Base-by-base conservation (phyloP, 2,797 vertebrate species). In the Arctocebus calabarensis region DNA sequence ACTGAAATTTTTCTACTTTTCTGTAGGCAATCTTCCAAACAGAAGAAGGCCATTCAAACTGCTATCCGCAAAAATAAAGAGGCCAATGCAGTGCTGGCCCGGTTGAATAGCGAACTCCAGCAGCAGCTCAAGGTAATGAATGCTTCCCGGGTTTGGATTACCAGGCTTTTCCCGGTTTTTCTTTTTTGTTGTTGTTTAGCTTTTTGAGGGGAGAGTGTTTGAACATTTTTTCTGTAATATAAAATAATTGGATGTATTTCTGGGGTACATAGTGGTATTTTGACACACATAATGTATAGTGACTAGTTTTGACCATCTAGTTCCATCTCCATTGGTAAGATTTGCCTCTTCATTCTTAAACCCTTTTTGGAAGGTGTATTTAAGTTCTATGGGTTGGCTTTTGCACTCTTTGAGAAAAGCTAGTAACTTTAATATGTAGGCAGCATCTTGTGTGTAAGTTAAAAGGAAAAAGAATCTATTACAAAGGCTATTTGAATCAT, bases 21-120 rank as follows among this genome's bases (percentile, higher is more conserved):
- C 79, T 98, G 71, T 98, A 99, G 99, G 97, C 98, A 99, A 97
- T 98, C 98, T 97, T 99, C 99, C 98, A 99, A 98, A 91, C 99
- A 99, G 99, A 99, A 99, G 98, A 99, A 98, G 97, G 99, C 99
- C 96, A 99, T 99, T 98, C 99, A 99, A 97, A 99, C 98, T 7
- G 99, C 99, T 37, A 99, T 99, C 97, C 99, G 99, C 19, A 99
- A 99, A 98, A 99, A 99, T 98, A 99, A 99, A 98, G 99, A 99
- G 97, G 98, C 99, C 95, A 99, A 99, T 64, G 99, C 99, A 0
- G 99, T 99, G 90, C 98, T 99, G n/a, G 98, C 99, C 87, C 99
- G 99, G 87, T 98, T 99, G 97, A 99, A 99, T 97, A 99, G 99
- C 75, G 99, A 99, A 96, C 99, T 99, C 59, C 99, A 99, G 64